Conservation (phyloP, 1,140 invertebrate species). For the Pantala flavescens region DNA sequence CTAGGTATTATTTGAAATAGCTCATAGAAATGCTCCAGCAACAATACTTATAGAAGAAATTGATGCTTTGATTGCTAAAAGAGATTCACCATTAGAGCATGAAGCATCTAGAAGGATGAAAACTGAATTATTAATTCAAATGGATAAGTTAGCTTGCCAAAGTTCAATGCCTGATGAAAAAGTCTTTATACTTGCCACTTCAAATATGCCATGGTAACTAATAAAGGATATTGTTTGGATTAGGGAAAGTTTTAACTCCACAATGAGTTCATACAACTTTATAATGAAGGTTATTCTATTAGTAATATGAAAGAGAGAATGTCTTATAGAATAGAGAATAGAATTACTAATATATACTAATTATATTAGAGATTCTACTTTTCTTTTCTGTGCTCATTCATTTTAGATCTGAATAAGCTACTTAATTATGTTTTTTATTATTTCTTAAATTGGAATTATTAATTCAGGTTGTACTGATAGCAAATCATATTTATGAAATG, state of each 20-base stretch:
- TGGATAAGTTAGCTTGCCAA: slow-evolving; percentile 67
- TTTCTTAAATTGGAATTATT: no score
- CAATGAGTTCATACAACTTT: no score
- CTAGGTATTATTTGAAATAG: slow-evolving; percentile 76
- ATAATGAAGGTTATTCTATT: no score
- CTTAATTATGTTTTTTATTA: not conserved
- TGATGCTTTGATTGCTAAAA: slow-evolving; percentile 70
- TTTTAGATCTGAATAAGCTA: no score
- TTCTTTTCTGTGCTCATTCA: no score
- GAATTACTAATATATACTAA: no score
- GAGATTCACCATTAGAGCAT: slow-evolving; percentile 63
- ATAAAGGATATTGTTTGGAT: no score
- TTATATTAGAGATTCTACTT: no score
- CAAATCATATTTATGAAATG: no score
- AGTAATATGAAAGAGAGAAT: no score
- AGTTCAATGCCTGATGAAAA: slow-evolving; percentile 38
- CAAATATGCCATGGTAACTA: slow-evolving; percentile 80
- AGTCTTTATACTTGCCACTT: slow-evolving; percentile 78
- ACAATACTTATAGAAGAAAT: slow-evolving; percentile 97
- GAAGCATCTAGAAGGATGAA: slow-evolving; percentile 87
- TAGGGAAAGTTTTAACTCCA: slow-evolving; percentile 16
- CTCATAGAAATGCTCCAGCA: slow-evolving; percentile 79
- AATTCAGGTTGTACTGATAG: no score
- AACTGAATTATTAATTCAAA: slow-evolving; percentile 81
- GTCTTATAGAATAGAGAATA: no score